Evolutionary conservation across 2,113 vertebrate genomes (phyloP), one percentile per base, ranked within the genome.

Genomic region (Pachycephala philippinensis): DNA sequence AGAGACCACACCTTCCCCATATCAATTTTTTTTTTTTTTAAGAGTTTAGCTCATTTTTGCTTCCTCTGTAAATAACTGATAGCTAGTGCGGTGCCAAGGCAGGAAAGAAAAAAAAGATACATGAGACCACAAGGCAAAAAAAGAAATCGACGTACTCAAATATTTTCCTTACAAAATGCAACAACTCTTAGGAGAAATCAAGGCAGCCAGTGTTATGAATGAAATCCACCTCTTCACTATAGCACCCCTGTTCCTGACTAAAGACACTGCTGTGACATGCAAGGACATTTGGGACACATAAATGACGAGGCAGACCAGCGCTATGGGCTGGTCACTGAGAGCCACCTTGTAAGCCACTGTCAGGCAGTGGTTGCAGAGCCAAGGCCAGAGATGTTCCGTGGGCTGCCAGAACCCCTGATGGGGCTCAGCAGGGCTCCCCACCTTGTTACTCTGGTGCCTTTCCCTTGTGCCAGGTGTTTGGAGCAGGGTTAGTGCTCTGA

Each of bases 21-120:
- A 42, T 74, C 19, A 42, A 8, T 28, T 42, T 37, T 77, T 74
- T 95, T 84, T 56, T 2, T 74, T 95, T 84, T 56, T 2, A 61
- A 50, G 47, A 54, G 23, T 54, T 91, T 54, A 76, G 44, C 33
- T 47, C 42, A 26, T 63, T 90, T 90, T 89, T 78, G 9, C 33
- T 60, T 77, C 24, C 44, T 89, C 60, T 89, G 15, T 87, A 94
- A 87, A 95, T 82, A 95, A 66, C 37, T 57, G 80, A 92, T 66
- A 87, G 63, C 37, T 72, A 87, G 7, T 15, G 44, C 71, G 81
- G 60, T 89, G 49, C 69, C 44, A 79, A 79, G 53, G 61, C 68
- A 84, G 56, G 69, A 50, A 76, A 90, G 35, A n/a, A 39, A 69
- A 89, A 86, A 60, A 16, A 79, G 11, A 28, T 83, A 61, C 61